Conservation (phyloP, 2,888 invertebrate species). For the Vanessa cardui region DNA sequence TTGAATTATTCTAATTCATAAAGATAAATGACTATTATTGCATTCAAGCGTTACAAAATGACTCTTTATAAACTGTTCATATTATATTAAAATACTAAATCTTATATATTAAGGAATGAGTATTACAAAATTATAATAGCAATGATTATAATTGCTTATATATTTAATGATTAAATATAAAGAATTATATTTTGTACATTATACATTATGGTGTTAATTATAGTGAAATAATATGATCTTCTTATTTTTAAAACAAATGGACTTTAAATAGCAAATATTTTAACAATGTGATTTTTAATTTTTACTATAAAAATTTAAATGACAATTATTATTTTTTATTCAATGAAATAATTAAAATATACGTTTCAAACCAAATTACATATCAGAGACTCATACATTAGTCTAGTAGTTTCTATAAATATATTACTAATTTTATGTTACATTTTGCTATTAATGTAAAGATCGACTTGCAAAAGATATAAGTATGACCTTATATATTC, state of each 20-base stretch:
- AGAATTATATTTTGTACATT: slow-evolving; percentile 18
- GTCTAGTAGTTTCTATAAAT: no score
- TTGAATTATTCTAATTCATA: slow-evolving; percentile 2
- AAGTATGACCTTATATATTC: slow-evolving; percentile 33
- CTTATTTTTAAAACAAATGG: no score
- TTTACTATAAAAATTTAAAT: no score
- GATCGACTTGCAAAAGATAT: slow-evolving; percentile 29
- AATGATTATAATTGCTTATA: slow-evolving; percentile 16
- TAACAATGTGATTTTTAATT: no score
- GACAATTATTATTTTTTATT: no score
- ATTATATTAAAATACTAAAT: slow-evolving; percentile 1
- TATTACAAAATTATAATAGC: slow-evolving; percentile 7
- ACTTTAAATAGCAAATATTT: no score
- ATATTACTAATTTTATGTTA: not conserved
- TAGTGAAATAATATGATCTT: no score
- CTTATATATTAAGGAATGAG: slow-evolving; percentile 31
- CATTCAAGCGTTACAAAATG: not conserved
- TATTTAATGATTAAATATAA: slow-evolving; percentile 29
- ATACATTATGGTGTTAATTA: slow-evolving; percentile 5
- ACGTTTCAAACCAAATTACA: no score
- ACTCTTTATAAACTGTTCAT: not conserved
- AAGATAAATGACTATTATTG: slow-evolving; percentile 6
- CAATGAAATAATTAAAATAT: no score
- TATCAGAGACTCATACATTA: no score
- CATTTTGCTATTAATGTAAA: not conserved